Evolutionary conservation across 2,888 invertebrate genomes (phyloP).

Genomic region (Rhopalosiphum nymphaeae): DNA sequence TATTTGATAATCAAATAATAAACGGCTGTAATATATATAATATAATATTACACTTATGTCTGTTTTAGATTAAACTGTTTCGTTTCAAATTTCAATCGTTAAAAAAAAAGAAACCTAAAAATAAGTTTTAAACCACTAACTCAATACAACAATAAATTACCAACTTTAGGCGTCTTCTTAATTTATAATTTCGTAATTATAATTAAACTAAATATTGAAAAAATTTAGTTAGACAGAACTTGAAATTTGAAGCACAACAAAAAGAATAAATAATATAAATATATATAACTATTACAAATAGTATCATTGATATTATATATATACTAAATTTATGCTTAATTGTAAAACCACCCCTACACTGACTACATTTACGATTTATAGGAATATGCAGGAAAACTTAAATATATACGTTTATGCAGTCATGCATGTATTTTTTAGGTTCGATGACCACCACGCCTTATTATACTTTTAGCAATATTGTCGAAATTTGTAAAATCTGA

Average conservation of each 20-base stretch:
- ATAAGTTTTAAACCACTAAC: not conserved
- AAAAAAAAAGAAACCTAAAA: not conserved
- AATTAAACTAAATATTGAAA: too few relatives aligned
- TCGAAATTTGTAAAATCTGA: not conserved
- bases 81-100: not conserved
- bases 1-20: too few relatives aligned
- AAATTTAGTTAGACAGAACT: not conserved
- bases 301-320: not conserved
- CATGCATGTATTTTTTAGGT: not conserved
- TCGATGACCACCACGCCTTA: not conserved
- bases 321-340: not conserved
- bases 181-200: not conserved
- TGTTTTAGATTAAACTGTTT: not conserved
- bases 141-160: not conserved
- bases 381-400: not conserved
- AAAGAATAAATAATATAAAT: not conserved
- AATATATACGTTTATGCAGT: not conserved
- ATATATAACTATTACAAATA: not conserved
- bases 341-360: not conserved
- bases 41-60: too few relatives aligned
- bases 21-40: too few relatives aligned
- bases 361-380: not conserved
- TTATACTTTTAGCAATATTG: not conserved
- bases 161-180: not conserved
- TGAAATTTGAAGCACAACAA: not conserved